Base-by-base conservation (phyloP, 2,113 vertebrate species). In the Tursiops truncatus region DNA sequence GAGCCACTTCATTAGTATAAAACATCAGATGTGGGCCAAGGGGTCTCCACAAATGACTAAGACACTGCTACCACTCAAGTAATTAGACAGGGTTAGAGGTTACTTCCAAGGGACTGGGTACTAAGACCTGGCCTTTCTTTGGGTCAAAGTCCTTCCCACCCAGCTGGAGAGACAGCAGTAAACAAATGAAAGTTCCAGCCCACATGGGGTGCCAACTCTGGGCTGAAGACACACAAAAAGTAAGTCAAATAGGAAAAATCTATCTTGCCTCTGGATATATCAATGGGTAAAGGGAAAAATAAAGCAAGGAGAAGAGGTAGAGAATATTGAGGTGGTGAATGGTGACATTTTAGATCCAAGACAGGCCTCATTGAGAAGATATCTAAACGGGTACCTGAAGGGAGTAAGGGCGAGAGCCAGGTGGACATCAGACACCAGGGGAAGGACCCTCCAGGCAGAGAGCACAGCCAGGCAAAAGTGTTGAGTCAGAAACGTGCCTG, bases 231-330 rank as follows among this genome's bases (percentile, higher is more conserved):
- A 26, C 17, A 33, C 23, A 7, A 8, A 5, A 21, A n/a, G 44
- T 63, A 18, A n/a, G n/a, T 44, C 41, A 44, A 62, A 50, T 0
- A 73, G 80, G 65, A 4, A 47, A 60, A 38, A 5, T 25, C 3
- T 0, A 23, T 7, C 36, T 1, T 8, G 2, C 1, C 13, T 15
- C 12, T 50, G 31, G 9, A 3, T 10, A 6, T 1, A 9, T 0
- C 21, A 36, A 14, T 2, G 9, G 7, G 6, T 13, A 36, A 70
- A 6, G 3, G 25, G 31, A 14, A 47, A 47, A 83, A 67, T 8
- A 14, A 26, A 2, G 3, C 6, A 25, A 20, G 38, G 47, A 26
- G 31, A 21, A 26, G 38, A 26, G 60, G 28, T 1, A 63, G 36
- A 94, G 25, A 33, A 41, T 8, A 8, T 1, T 1, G 56, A 92